These are phyloP conservation scores for Drosophila infuscata DNA, from an alignment of 2,888 invertebrate genomes.

Conservation along the genomic window DNA sequence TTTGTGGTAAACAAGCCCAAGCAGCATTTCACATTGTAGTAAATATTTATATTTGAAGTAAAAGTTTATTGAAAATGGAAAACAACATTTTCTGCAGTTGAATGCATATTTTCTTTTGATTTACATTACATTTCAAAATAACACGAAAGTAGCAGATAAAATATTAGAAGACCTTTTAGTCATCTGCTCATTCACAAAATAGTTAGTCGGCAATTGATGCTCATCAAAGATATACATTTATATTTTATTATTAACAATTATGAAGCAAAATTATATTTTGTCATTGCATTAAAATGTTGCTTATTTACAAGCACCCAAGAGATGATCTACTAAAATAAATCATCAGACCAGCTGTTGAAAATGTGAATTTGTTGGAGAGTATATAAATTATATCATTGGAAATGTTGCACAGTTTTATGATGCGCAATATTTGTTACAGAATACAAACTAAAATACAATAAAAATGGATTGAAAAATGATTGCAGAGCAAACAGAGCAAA, in stretches of 20 bases:
- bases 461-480: conserved; percentile 23
- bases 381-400: neutral
- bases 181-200: neutral
- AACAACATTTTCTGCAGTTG: neutral
- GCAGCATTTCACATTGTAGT: neutral
- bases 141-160: too few species aligned
- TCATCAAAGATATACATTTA: too few species aligned
- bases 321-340: neutral
- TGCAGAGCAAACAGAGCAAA: conserved; percentile 13
- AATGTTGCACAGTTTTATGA: conserved; percentile 22
- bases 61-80: neutral
- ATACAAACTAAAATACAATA: neutral
- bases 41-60: neutral
- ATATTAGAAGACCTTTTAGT: neutral
- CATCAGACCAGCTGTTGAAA: conserved; percentile 3
- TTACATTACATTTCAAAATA: neutral
- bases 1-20: neutral
- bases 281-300: neutral
- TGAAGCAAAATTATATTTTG: neutral
- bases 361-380: neutral
- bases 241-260: neutral
- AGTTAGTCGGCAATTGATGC: too few species aligned
- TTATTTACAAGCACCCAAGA: neutral
- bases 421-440: conserved; percentile 15
- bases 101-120: neutral